Base-by-base conservation (phyloP, 2,888 invertebrate genomes). In the Callyntrura guangdongensis region DNA sequence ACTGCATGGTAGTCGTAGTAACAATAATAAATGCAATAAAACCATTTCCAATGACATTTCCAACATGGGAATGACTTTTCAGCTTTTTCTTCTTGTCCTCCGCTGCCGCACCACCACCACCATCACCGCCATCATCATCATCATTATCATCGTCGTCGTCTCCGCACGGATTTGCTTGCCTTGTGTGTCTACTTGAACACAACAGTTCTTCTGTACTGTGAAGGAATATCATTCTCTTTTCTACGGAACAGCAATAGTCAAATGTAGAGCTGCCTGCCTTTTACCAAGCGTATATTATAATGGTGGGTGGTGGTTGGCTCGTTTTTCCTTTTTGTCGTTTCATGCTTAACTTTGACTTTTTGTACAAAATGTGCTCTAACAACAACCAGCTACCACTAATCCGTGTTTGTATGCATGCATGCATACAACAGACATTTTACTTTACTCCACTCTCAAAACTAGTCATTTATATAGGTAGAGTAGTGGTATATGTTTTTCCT, bases 21-120 rank as follows among this genome's bases (percentile, higher is more conserved):
- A 77, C 74, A 86, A 86, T 86, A 86, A 82, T 82, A 59, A 86
- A 86, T 86, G 79, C 67, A 86, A 86, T 86, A 86, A 86, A 86
- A 64, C 86, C 56, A 25, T 86, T 64, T 86, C 86, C 84, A 69
- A 69, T 36, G 49, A 59, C 74, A 86, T 45, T 61, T 64, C 61
- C 74, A 61, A 64, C 56, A 59, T 59, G 81, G 56, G 59, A 81
- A 81, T 81, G 82, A 61, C 47, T 69, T 84, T 67, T 67, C 53
- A 53, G 67, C 64, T 82, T 61, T 61, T 82, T 61, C 64, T 82
- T 82, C 22, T 74, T 74, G 49, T 74, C 49, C 74, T 20, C 49
- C 17, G 6, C 74, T n/a, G 27, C 72, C 12, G n/a, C 74, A 9
- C 0, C 69, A 49, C 74, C 74, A 74, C 49, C 74, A 49, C 17